These are phyloP conservation scores for Galerucella calmariensis DNA, from an alignment of 2,888 invertebrate species.

Conservation along the genomic window DNA sequence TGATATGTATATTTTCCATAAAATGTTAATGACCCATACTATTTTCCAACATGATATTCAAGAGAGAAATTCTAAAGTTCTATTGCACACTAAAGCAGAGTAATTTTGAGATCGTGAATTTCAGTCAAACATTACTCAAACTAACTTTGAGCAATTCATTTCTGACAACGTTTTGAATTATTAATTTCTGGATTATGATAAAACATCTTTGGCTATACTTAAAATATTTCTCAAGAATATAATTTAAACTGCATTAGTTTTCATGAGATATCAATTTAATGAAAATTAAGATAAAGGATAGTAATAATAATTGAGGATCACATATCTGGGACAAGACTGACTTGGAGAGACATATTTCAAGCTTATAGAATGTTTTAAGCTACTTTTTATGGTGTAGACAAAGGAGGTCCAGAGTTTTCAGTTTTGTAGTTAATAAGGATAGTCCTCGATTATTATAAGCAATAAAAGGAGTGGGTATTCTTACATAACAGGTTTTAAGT, in stretches of 20 bases:
- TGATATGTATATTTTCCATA: too few relatives aligned
- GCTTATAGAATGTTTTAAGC: neutral
- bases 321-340: constrained; percentile 12
- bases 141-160: too few relatives aligned
- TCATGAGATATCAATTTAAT: neutral
- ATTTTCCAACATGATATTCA: too few relatives aligned
- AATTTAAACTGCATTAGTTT: neutral
- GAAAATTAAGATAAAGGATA: neutral
- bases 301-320: neutral
- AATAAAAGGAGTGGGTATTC: neutral
- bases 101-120: too few relatives aligned
- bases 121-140: too few relatives aligned
- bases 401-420: neutral
- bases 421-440: constrained; percentile 5
- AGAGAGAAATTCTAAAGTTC: too few relatives aligned
- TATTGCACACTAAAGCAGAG: too few relatives aligned
- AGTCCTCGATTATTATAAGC: neutral
- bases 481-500: constrained; percentile 7
- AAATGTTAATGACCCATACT: too few relatives aligned
- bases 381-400: neutral
- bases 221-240: too few relatives aligned
- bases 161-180: too few relatives aligned
- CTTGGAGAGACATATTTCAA: neutral
- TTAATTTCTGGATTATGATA: too few relatives aligned
- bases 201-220: too few relatives aligned